Evolutionary conservation across 2,113 vertebrate genomes (phyloP).

Genomic region (Dicerorhinus sumatrensis): DNA sequence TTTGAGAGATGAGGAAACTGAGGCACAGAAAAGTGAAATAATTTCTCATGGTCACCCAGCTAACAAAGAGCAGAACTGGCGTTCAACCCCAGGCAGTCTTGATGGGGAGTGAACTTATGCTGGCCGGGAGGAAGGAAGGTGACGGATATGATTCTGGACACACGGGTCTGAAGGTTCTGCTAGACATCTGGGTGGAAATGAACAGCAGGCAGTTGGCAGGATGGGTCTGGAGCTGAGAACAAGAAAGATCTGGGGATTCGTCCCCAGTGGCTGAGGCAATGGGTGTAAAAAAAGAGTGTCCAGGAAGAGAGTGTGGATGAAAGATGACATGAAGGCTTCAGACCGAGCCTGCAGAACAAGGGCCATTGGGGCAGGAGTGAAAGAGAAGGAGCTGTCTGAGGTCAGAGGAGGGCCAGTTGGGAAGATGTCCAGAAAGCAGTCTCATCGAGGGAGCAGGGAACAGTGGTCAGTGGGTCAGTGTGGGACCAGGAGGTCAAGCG

Average conservation of each 20-base stretch:
- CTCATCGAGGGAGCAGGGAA: neutral
- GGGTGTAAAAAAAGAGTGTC: too few relatives aligned
- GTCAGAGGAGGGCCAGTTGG: neutral
- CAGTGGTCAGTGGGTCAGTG: neutral
- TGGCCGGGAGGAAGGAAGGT: neutral
- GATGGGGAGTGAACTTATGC: neutral
- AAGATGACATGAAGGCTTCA: neutral
- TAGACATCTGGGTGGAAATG: neutral
- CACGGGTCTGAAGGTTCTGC: neutral
- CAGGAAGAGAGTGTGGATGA: neutral
- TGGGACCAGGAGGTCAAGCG: neutral
- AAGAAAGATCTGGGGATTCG: neutral
- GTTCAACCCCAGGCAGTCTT: neutral
- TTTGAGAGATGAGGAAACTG: neutral
- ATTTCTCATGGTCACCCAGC: neutral
- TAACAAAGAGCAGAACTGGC: neutral
- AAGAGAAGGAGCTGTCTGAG: neutral
- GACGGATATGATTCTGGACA: neutral
- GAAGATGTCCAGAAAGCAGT: neutral
- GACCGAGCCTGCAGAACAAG: neutral
- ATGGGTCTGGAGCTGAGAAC: neutral
- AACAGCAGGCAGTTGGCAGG: neutral
- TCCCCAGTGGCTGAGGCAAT: neutral
- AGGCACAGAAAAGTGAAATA: neutral
- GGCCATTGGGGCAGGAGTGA: neutral